Evolutionary conservation across 2,797 vertebrate genomes (phyloP), one percentile per base, ranked within the genome.

Genomic region (Setipinna tenuifilis): DNA sequence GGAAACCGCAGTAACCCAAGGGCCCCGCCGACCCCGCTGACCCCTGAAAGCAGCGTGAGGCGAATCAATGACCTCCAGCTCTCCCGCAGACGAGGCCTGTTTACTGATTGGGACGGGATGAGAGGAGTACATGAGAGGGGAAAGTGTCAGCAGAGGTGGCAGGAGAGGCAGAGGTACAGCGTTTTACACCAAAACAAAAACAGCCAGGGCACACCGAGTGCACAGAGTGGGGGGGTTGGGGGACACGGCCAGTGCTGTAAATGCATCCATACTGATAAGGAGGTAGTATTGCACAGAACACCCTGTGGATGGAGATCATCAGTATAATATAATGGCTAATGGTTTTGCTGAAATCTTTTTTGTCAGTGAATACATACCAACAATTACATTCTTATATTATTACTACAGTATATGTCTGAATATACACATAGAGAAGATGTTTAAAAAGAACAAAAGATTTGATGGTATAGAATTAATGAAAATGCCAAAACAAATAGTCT

Each of bases 1-100:
- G 95, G 91, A 96, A 93, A 88, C 95, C 94, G 94, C 95, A 95
- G 94, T 96, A 96, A 96, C 97, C 96, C 95, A 95, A 96, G 94
- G 97, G 95, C 95, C 94, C 89, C 91, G 93, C 94, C 95, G 95
- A 96, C 96, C 96, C 96, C 93, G 94, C 94, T 96, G 96, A 98
- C 71, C 71, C 97, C 96, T 95, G 95, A 88, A 87, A 90, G 90
- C 92, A 96, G 95, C 95, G 93, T 96, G 94, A 97, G 95, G 97
- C 96, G 96, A 98, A 98, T 96, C 96, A 95, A 96, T 96, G 95
- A 97, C 97, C 96, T 97, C 96, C 95, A 97, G 95, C 94, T 78
- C 95, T 92, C 88, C 92, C 94, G 91, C 90, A 92, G 87, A 91
- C 87, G 89, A 86, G 88, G 91, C 93, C 91, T 94, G 92, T 95